Evolutionary conservation across 1,140 invertebrate genomes (phyloP).

Genomic region (Theocolax elegans): DNA sequence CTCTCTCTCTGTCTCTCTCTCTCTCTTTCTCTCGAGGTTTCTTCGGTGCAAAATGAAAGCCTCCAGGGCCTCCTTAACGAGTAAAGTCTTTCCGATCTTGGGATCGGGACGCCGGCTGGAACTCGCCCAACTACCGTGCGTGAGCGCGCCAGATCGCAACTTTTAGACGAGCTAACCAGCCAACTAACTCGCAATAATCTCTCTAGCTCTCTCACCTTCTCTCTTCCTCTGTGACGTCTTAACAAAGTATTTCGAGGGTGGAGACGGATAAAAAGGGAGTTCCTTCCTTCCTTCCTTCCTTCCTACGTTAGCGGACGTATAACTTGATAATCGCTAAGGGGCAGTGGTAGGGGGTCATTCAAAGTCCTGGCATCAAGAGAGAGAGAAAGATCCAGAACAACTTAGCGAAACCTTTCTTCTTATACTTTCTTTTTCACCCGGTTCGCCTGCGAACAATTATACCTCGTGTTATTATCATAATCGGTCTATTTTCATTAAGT

Average conservation of each 20-base stretch:
- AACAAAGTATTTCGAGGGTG: conserved; percentile 23
- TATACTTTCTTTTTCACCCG: background rate
- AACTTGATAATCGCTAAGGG: conserved; percentile 20
- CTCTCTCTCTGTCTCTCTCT: conserved; percentile 6
- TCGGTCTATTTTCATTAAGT: no score
- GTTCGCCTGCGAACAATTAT: no score
- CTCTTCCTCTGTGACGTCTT: background rate
- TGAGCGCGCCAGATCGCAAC: conserved; percentile 8
- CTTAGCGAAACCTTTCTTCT: no score
- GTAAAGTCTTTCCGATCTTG: conserved; percentile 36
- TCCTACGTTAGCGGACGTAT: background rate
- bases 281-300: background rate
- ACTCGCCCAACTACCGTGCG: background rate
- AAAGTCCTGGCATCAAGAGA: no score
- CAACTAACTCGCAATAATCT: conserved; percentile 43
- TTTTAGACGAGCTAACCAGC: conserved; percentile 38
- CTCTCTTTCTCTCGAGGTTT: background rate
- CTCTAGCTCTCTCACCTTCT: background rate
- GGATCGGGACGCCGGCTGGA: background rate
- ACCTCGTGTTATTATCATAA: background rate
- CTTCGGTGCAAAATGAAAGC: conserved; percentile 22
- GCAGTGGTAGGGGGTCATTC: background rate
- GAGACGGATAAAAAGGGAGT: background rate
- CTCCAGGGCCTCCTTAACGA: conserved; percentile 35
- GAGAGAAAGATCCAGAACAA: no score